phyloP scores from a whole-genome alignment of 1,140 invertebrate species.

The Pollicipes pollicipes region DNA sequence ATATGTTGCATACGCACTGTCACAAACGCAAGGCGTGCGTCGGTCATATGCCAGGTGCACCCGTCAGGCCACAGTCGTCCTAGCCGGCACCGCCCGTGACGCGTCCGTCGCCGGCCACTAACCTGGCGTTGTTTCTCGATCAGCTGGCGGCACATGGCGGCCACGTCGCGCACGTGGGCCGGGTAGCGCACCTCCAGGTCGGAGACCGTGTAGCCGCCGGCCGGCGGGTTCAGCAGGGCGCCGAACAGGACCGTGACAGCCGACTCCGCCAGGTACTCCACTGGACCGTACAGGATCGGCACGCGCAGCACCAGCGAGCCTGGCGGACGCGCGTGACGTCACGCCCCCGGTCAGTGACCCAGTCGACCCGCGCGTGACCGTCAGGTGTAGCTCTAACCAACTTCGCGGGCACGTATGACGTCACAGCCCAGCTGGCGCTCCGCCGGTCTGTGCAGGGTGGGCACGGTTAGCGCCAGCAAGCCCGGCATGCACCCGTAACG shows the following conservation, averaged over 20 bases:
- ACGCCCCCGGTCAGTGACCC: not conserved
- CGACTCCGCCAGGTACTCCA: slow-evolving; percentile 33
- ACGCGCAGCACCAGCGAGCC: slow-evolving; percentile 32
- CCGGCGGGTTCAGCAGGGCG: slow-evolving; percentile 21
- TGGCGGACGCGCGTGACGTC: slow-evolving; percentile 17
- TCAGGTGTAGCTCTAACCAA: not conserved
- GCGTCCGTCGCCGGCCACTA: no score
- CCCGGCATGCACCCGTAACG: not conserved
- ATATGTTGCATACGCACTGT: no score
- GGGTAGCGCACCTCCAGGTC: slow-evolving; percentile 33
- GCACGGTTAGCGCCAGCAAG: not conserved
- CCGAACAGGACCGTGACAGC: slow-evolving; percentile 33
- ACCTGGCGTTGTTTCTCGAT: slow-evolving; percentile 24
- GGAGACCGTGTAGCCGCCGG: slow-evolving; percentile 22
- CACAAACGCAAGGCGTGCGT: no score
- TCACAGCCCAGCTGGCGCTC: not conserved
- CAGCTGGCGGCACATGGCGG: slow-evolving; percentile 26
- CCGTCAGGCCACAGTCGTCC: no score
- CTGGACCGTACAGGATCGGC: slow-evolving; percentile 34
- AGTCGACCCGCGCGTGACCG: not conserved
- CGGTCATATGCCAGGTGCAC: no score
- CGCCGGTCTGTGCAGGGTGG: not conserved
- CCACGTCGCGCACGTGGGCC: slow-evolving; percentile 31
- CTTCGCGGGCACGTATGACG: not conserved
- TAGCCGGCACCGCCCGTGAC: no score